phyloP scores from a whole-genome alignment of 64 coral and sea anemone species.

The Anthopleura sola region DNA sequence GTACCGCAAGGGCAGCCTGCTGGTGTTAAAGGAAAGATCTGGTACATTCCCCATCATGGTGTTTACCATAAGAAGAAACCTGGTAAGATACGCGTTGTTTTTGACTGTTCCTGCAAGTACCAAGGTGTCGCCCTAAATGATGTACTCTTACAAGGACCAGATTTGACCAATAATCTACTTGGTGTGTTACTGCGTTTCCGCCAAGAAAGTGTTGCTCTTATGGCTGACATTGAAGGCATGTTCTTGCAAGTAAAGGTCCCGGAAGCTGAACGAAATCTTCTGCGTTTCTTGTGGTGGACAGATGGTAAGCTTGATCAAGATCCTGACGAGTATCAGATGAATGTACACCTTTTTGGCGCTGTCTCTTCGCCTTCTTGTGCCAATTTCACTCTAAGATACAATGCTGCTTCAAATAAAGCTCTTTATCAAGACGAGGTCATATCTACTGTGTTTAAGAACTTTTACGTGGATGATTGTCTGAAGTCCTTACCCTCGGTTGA shows the following conservation, averaged over 20 bases:
- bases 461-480: conserved; percentile 62
- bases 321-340: conserved; percentile 7
- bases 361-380: conserved; percentile 20
- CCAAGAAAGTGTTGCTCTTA: conserved; percentile 1
- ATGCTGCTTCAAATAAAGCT: background rate
- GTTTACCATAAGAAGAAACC: conserved; percentile 7
- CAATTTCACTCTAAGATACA: conserved; percentile 32
- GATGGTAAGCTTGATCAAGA: background rate
- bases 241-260: conserved; percentile 48
- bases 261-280: conserved; percentile 13
- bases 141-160: conserved; percentile 2
- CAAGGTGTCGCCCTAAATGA: conserved; percentile 4
- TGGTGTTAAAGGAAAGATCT: background rate
- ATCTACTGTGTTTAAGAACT: conserved; percentile 20
- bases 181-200: conserved; percentile 9
- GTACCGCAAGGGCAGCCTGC: background rate
- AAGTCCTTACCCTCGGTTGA: background rate
- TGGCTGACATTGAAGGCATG: conserved; percentile 39
- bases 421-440: background rate
- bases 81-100: conserved; percentile 14
- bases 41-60: conserved; percentile 1
- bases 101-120: background rate
- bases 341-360: background rate
- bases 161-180: background rate
- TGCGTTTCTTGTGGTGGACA: conserved; percentile 57